Evolutionary conservation across 1,140 invertebrate genomes (phyloP).

Genomic region (Drosophila pachea): DNA sequence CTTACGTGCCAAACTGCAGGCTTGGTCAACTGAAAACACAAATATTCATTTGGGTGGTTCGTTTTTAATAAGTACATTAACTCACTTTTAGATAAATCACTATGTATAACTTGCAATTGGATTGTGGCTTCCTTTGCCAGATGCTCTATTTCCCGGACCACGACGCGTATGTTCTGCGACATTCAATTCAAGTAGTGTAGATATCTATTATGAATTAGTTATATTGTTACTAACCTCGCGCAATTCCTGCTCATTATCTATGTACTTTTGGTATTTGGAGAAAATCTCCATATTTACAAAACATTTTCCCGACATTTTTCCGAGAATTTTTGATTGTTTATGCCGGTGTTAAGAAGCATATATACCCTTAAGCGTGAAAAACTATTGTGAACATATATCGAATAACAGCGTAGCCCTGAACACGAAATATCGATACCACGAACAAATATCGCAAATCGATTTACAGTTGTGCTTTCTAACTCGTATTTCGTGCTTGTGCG

Average conservation of each 20-base stretch:
- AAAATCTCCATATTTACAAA: slow-evolving; percentile 81
- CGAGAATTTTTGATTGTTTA: slow-evolving; percentile 42
- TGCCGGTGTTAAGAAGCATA: slow-evolving; percentile 38
- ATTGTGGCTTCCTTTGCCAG: slow-evolving; percentile 84
- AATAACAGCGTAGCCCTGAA: slow-evolving; percentile 6
- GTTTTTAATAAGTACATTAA: slow-evolving; percentile 38
- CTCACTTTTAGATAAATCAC: slow-evolving; percentile 82
- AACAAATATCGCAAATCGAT: neutral
- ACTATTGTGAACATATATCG: slow-evolving; percentile 9
- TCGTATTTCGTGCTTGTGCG: slow-evolving; percentile 16
- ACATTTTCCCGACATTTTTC: slow-evolving; percentile 66
- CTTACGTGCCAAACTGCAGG: slow-evolving; percentile 82
- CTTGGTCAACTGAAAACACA: slow-evolving; percentile 56
- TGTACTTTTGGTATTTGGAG: slow-evolving; percentile 83
- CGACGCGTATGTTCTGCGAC: slow-evolving; percentile 84
- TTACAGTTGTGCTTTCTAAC: slow-evolving; percentile 23
- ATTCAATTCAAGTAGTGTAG: neutral
- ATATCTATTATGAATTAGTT: neutral
- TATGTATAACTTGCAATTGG: slow-evolving; percentile 86
- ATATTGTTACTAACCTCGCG: slow-evolving; percentile 80
- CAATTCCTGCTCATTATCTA: slow-evolving; percentile 83
- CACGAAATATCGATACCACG: slow-evolving; percentile 18
- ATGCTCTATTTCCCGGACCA: slow-evolving; percentile 86
- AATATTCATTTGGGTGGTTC: slow-evolving; percentile 3
- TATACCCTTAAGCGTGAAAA: neutral